Base-by-base conservation (phyloP, 2,797 vertebrate genomes). In the Bovichtus diacanthus region DNA sequence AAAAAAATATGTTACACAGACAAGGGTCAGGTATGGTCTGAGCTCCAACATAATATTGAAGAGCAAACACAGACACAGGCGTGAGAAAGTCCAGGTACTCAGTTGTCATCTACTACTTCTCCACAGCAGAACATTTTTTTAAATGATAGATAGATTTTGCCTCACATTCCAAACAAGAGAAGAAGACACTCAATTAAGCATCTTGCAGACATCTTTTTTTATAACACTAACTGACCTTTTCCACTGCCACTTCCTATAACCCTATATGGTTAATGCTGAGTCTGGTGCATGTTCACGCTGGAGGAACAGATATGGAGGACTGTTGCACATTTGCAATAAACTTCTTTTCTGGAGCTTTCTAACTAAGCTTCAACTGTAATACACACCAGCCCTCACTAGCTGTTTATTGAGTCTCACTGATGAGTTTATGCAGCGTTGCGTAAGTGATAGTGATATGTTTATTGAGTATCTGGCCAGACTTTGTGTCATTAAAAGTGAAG, bases 161-260 rank as follows among this genome's bases (percentile, higher is more conserved):
- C 44, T 69, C 62, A 56, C 8, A 34, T 34, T 44, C 21, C 34
- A 63, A 61, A 70, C 47, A 13, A 25, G 53, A 70, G 10, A 51
- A 39, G 41, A 54, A 54, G 59, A 82, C 38, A 38, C 43, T 19
- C 36, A 71, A 59, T 56, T 10, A 2, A 78, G 67, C 77, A 72
- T 84, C 58, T 82, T 83, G 78, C 62, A 75, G 80, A 80, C 78
- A 90, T n/a, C n/a, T 63, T 88, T 81, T 78, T 70, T 79, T 69
- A 81, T 23, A 55, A 67, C 38, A 2, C 49, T 46, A 47, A 79
- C 65, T 46, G 47, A 78, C 65, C 58, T 77, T 87, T 90, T 88
- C 84, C 84, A 75, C 34, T 13, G 27, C 36, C 19, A 73, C 34
- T 6, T 53, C 38, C 70, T 58, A 27, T 44, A 50, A 43, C 21